Base-by-base conservation (phyloP, 64 coral and sea anemone species). In the Orbicella faveolata region DNA sequence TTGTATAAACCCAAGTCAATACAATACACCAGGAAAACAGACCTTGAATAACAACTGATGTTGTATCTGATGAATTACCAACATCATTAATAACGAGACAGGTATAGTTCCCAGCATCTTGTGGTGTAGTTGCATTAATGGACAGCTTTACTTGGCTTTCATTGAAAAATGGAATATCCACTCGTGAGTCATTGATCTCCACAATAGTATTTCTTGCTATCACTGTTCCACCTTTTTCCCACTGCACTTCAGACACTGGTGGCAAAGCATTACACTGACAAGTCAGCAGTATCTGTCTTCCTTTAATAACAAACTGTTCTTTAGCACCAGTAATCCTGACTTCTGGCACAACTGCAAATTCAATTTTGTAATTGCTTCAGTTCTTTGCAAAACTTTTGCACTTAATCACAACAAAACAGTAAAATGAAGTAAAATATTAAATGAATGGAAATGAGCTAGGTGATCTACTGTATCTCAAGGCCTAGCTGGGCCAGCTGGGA, bases 211-310 rank as follows among this genome's bases (percentile, higher is more conserved):
- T 85, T 73, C 20, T 51, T 14, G 82, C 39, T 72, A 85, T 72
- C 20, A 85, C 37, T 13, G 0, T 3, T 17, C 65, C 82, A 85
- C 73, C 21, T 33, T 85, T 85, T 52, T 30, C 10, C 82, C 82
- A 85, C 20, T 33, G 36, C 20, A 85, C 82, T 70, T 85, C 63
- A 52, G 82, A 85, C 44, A 25, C 64, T 4, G 21, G 35, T 6
- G 82, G 82, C 14, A 62, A 85, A 30, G 82, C 21, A n/a, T 72
- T 85, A 37, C 73, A 85, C 9, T 26, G 82, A 23, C 82, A 85
- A 10, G 65, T 85, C 82, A 85, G 21, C 41, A 30, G 63, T 48
- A 85, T 16, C 1, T 70, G 21, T 52, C 33, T 51, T 69, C 82
- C 82, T 73, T 23, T 12, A 23, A 18, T 19, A 2, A 19, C 21